A percentile compares a stretch with the other conserved stretches of the same genome.
Conservation (phyloP, 2,888 invertebrate genomes). For the Nowickia ferox region DNA sequence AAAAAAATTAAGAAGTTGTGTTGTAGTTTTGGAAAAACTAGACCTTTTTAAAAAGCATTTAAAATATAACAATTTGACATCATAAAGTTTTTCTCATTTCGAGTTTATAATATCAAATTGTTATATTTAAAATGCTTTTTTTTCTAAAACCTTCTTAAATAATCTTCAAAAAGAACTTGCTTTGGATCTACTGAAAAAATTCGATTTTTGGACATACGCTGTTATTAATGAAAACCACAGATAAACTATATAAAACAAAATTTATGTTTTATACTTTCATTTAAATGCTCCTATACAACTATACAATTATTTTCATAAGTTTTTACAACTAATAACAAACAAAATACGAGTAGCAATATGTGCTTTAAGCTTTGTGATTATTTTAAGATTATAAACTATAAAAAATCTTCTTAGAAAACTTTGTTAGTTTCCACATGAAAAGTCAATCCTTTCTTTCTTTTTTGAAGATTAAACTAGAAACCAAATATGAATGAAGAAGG, state of each 20-base stretch:
- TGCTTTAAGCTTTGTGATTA: conserved; percentile 47
- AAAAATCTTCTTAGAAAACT: conserved; percentile 13
- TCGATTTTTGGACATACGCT: too few relatives aligned
- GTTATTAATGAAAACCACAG: too few relatives aligned
- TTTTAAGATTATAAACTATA: conserved; percentile 39
- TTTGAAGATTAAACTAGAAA: conserved; percentile 13
- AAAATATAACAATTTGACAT: too few relatives aligned
- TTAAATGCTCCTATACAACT: background rate
- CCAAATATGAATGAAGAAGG: background rate
- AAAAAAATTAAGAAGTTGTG: background rate
- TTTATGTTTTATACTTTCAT: background rate
- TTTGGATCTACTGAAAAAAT: too few relatives aligned
- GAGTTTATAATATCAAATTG: too few relatives aligned
- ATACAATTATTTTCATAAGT: background rate
- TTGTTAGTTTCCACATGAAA: conserved; percentile 56
- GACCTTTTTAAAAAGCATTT: too few relatives aligned
- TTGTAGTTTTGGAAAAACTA: too few relatives aligned
- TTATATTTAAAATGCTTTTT: too few relatives aligned
- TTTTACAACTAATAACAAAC: background rate
- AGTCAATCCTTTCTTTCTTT: background rate
- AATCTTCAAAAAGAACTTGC: too few relatives aligned
- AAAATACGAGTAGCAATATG: conserved; percentile 22
- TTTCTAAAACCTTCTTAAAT: too few relatives aligned
- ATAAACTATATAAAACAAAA: too few relatives aligned
- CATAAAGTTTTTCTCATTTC: too few relatives aligned